Base-by-base conservation (phyloP, 2,113 vertebrate genomes). In the Nesogale talazaci region DNA sequence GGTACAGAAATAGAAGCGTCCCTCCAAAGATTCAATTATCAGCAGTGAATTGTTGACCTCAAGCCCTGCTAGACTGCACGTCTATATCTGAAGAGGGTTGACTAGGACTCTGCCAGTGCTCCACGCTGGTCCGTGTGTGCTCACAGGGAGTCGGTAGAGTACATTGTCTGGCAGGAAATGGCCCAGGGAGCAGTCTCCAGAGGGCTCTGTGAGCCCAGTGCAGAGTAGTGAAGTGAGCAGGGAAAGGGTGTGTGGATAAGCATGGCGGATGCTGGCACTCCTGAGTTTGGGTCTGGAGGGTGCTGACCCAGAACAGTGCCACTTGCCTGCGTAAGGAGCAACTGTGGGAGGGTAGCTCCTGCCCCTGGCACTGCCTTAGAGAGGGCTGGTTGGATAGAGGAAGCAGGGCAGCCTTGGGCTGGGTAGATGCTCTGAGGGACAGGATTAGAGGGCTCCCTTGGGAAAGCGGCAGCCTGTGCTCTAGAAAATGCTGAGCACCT, bases 1-100 rank as follows among this genome's bases (percentile, higher is more conserved):
- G 83, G 75, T 92, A 80, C 20, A 84, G 90, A 94, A 97, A 93
- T 75, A 89, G 79, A 69, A 31, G 76, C 84, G 89, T 90, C 9
- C 25, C 15, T 27, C 77, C 69, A 93, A 86, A 65, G 57, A 94
- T 75, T 95, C 92, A 40, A 83, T 91, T 89, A 89, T 91, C 87
- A 88, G 72, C 81, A 95, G 92, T 52, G 42, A 91, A 94, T 0
- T 63, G 69, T 88, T 92, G 90, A 91, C 82, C 80, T 87, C 85
- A 76, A 85, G 94, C 38, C 79, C 31, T 80, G 67, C 63, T 69
- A 14, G 82, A 42, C 65, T 38, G 3, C 1, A 72, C 23, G 29
- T 23, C 67, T 42, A 69, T n/a, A 77, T 40, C 83, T 2, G 19
- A 56, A 65, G 19, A 46, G 59, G 42, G 83, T 40, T 90, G 79